phyloP scores from a whole-genome alignment of 2,797 vertebrate genomes.

The Oryzias sinensis region DNA sequence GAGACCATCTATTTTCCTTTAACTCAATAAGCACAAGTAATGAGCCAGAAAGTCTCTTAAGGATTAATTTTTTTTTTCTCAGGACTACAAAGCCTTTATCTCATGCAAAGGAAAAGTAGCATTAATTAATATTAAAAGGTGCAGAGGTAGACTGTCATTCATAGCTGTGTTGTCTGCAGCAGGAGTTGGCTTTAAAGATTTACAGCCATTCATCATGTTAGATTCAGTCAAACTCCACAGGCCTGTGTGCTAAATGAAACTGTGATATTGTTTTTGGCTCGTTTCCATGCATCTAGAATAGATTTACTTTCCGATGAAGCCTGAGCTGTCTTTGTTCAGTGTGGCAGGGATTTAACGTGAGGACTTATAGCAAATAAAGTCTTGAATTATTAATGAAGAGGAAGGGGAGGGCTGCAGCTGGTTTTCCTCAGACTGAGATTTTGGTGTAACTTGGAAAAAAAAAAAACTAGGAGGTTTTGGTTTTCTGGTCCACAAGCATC shows the following conservation, averaged over 20 bases:
- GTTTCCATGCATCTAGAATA: conserved; percentile 42
- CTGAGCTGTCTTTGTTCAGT: conserved; percentile 16
- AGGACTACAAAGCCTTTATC: conserved; percentile 12
- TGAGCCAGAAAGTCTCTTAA: conserved; percentile 26
- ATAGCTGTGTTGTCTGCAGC: conserved; percentile 9
- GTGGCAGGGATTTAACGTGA: conserved; percentile 39
- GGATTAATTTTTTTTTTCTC: conserved; percentile 25
- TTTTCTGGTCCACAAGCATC: conserved; percentile 32
- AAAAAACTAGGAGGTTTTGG: conserved; percentile 10
- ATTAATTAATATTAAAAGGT: conserved; percentile 44
- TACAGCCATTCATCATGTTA: conserved; percentile 1
- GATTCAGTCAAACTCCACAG: conserved; percentile 9
- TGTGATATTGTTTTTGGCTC: conserved; percentile 43
- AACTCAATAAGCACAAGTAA: conserved; percentile 52
- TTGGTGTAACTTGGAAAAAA: conserved; percentile 39
- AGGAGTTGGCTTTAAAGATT: conserved; percentile 7
- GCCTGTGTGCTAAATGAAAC: conserved; percentile 13
- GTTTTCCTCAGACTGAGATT: conserved; percentile 51
- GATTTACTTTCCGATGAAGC: conserved; percentile 35
- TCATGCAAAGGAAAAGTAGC: conserved; percentile 33
- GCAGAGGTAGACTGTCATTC: conserved; percentile 28
- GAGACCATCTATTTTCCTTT: conserved; percentile 30
- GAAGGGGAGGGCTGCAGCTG: conserved; percentile 49
- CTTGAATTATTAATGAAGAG: conserved; percentile 59
- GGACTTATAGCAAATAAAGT: conserved; percentile 29